Base-by-base conservation (phyloP, 2,113 vertebrate species). In the Tautogolabrus adspersus region DNA sequence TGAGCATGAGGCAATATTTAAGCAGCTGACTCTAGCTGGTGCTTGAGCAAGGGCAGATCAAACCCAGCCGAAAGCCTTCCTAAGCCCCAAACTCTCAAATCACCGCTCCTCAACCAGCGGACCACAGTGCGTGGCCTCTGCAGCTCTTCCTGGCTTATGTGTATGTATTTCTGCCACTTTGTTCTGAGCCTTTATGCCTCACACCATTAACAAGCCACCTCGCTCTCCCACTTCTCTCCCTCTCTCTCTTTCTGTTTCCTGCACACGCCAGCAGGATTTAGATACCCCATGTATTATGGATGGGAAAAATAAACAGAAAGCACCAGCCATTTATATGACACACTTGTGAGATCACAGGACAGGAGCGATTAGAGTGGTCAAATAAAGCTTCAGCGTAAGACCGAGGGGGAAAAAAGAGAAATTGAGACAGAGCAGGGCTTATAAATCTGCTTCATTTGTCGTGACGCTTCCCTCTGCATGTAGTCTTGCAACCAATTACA, bases 211-310 rank as follows among this genome's bases (percentile, higher is more conserved):
- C 72, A 81, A 89, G 69, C 88, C 72, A 79, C 76, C 86, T 79
- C 76, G 52, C 77, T 61, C 60, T 56, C 72, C 21, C 65, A 12
- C 23, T 66, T n/a, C 73, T 73, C 55, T 54, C 66, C 26, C 51
- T 71, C 67, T 55, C 38, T 49, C 56, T 47, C 66, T 70, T 65
- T 73, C 66, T 71, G 64, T 88, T 87, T 88, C 85, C 74, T 88
- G 90, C 91, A 90, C 81, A 89, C 87, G 75, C 77, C 86, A 86
- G 88, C 84, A 90, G 88, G 91, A 93, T 91, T 93, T 89, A 85
- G 86, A 92, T 84, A 84, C 81, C 83, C 88, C 84, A 92, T 93
- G 89, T 92, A 91, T 93, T 93, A 93, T 93, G 86, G 88, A 93
- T 93, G 83, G 89, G 82, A 62, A 84, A 89, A 88, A 89, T 92